phyloP scores from a whole-genome alignment of 2,797 vertebrate genomes.

The Oryzias sinensis region DNA sequence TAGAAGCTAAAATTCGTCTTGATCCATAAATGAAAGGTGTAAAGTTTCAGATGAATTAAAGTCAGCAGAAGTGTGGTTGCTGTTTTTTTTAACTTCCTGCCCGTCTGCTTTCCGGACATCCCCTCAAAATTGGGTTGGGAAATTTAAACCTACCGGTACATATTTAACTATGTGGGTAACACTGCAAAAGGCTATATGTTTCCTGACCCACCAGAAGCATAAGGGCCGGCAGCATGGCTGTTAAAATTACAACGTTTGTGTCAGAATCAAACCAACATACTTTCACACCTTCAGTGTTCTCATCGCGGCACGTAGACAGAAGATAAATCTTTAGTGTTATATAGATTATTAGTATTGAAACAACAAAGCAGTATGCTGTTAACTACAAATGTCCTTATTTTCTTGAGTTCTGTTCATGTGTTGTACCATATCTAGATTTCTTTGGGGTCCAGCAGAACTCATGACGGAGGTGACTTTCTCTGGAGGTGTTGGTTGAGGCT shows the following conservation, averaged over 20 bases:
- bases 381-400: no score
- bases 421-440: no score
- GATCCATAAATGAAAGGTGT: conserved; percentile 13
- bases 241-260: neutral
- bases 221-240: neutral
- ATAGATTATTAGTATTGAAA: no score
- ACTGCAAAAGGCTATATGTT: neutral
- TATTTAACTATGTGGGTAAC: neutral
- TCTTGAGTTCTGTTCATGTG: no score
- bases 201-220: neutral
- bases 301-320: no score
- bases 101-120: neutral
- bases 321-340: no score
- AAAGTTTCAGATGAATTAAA: conserved; percentile 29
- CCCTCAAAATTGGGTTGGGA: neutral
- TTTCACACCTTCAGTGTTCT: no score
- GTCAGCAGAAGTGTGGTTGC: conserved; percentile 7
- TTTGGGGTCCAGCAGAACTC: no score
- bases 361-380: no score
- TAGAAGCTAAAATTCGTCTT: conserved; percentile 22
- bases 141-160: neutral
- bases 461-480: no score
- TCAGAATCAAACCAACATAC: neutral
- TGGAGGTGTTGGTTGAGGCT: no score
- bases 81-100: neutral